Evolutionary conservation across 1,140 invertebrate species (phyloP).

Genomic region (Brachystomella parvula): DNA sequence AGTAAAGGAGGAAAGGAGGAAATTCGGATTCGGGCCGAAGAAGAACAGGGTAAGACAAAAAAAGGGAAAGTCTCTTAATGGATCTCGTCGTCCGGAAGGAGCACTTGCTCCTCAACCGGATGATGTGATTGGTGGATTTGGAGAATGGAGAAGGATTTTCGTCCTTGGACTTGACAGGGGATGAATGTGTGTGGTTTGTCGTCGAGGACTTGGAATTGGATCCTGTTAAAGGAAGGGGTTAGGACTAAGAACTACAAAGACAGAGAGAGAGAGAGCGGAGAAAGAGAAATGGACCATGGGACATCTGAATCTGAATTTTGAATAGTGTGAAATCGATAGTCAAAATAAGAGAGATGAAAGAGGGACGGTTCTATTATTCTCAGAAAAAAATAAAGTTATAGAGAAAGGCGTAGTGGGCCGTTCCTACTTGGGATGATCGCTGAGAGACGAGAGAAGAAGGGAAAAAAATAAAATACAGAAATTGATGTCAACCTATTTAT

Average conservation of each 20-base stretch:
- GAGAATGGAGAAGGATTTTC: too few relatives aligned
- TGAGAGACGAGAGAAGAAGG: background rate
- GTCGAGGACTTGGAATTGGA: too few relatives aligned
- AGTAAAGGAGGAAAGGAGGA: slow-evolving; percentile 2
- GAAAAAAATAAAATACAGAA: slow-evolving; percentile 32
- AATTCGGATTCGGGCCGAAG: background rate
- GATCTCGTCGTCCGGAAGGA: too few relatives aligned
- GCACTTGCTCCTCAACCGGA: too few relatives aligned
- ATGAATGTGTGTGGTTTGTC: too few relatives aligned
- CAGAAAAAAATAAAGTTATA: too few relatives aligned
- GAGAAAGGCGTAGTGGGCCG: background rate
- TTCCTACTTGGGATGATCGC: slow-evolving; percentile 15
- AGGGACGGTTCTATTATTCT: background rate
- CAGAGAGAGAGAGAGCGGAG: too few relatives aligned
- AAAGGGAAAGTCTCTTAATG: slow-evolving; percentile 8
- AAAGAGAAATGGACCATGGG: slow-evolving; percentile 22
- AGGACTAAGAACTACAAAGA: background rate
- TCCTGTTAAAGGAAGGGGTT: background rate
- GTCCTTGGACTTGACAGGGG: too few relatives aligned
- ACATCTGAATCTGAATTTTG: slow-evolving; percentile 19
- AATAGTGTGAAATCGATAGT: slow-evolving; percentile 38
- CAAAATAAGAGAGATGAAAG: slow-evolving; percentile 28
- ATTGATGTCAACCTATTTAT: slow-evolving; percentile 40
- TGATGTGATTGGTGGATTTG: too few relatives aligned
- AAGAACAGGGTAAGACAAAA: background rate